Percentiles rank a stretch among this genome's conserved stretches.
These are phyloP conservation scores for Allacma fusca DNA, from an alignment of 2,888 invertebrate species.

Conservation along the genomic window DNA sequence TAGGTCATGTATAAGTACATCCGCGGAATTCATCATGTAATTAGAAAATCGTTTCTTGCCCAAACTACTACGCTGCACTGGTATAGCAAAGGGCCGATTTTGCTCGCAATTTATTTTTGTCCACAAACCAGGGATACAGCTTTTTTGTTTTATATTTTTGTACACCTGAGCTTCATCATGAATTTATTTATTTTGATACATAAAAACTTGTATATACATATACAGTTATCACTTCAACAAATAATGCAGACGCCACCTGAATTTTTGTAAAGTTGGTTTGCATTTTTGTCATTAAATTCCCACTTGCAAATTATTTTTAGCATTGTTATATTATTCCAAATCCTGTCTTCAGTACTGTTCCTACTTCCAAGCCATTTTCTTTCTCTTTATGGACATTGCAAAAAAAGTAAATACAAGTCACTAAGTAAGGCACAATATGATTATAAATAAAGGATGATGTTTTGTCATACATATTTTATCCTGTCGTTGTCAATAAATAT, in stretches of 20 bases:
- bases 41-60: too few relatives aligned
- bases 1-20: neutral
- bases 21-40: too few relatives aligned
- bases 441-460: constrained; percentile 18
- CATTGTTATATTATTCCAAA: neutral
- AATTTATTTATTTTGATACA: too few relatives aligned
- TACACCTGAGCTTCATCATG: too few relatives aligned
- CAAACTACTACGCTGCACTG: too few relatives aligned
- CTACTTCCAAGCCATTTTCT: neutral
- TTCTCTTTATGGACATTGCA: neutral
- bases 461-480: constrained; percentile 28
- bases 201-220: too few relatives aligned
- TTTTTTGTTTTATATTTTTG: too few relatives aligned
- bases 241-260: neutral
- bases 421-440: neutral
- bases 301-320: neutral
- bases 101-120: too few relatives aligned
- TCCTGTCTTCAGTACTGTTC: neutral
- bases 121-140: too few relatives aligned
- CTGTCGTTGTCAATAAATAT: constrained; percentile 30
- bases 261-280: neutral
- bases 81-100: too few relatives aligned
- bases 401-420: neutral
- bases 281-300: neutral
- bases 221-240: too few relatives aligned